Base-by-base conservation (phyloP, 2,113 vertebrate species). In the Brachyhypopomus occidentalis region DNA sequence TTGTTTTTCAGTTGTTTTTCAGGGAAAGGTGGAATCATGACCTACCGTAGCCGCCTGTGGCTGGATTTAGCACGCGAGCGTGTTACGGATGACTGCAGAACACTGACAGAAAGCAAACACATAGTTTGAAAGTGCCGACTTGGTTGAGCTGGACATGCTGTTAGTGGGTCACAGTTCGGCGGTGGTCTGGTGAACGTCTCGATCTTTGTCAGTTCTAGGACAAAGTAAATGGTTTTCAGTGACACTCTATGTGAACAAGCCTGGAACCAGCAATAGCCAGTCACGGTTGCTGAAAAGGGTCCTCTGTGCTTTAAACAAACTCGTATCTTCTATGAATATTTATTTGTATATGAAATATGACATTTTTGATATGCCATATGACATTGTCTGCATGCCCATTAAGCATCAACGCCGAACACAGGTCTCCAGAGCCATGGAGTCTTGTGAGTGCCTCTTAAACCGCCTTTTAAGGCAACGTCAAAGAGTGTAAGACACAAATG, bases 131-230 rank as follows among this genome's bases (percentile, higher is more conserved):
- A 52, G 52, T 17, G 12, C 79, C n/a, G 45, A 79, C 58, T 20
- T 72, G 52, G 34, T 55, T 20, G 41, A 75, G 73, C 77, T 74
- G 48, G 52, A 69, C n/a, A 19, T 63, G 79, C 60, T 82, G 34
- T 78, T 86, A 78, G 72, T 81, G 60, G 78, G 81, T 83, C 75
- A 84, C 63, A 38, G 67, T 58, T 75, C 25, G 4, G 56, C 25
- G 75, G 70, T 52, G 30, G 75, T 84, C 82, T 85, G 82, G 80
- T 27, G 73, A 83, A 69, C 27, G 16, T 85, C 56, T 86, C 55
- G 52, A 9, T 64, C 59, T 80, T 80, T 79, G 83, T 78, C 83
- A 82, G 72, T 30, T 6, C 6, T 63, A 16, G 55, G 60, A 60
- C 63, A 41, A 23, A 38, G 23, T 64, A 69, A 78, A 30, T 34